Conservation (phyloP, 2,888 invertebrate species). For the Leucoptera coffeella region DNA sequence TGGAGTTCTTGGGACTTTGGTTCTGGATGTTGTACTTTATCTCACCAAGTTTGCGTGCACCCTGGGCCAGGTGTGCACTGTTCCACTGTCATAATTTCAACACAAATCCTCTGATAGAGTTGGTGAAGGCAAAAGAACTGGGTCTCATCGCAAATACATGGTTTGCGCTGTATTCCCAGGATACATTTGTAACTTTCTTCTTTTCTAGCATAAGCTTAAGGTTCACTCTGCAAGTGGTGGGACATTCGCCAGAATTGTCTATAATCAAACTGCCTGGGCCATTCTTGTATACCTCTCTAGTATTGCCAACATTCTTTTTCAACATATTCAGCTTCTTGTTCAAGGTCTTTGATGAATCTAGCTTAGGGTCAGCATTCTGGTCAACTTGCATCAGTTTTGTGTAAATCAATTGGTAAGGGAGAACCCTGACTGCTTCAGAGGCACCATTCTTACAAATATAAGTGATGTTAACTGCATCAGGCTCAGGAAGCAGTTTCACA, state of each 20-base stretch:
- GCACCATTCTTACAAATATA: conserved; percentile 56
- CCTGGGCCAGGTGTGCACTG: conserved; percentile 41
- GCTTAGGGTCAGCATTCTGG: conserved; percentile 13
- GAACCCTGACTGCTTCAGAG: conserved; percentile 44
- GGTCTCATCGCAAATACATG: conserved; percentile 70
- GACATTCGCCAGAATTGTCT: conserved; percentile 67
- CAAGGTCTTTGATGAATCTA: conserved; percentile 19
- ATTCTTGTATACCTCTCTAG: conserved; percentile 51
- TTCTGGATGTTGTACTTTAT: conserved; percentile 36
- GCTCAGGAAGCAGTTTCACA: conserved; percentile 50
- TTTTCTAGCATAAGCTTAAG: conserved; percentile 52
- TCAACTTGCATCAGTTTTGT: conserved; percentile 26
- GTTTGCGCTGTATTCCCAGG: conserved; percentile 57
- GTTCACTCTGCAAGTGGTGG: conserved; percentile 59
- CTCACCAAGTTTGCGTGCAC: conserved; percentile 39
- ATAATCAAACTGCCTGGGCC: conserved; percentile 61
- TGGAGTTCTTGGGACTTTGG: conserved; percentile 34
- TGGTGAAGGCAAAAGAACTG: conserved; percentile 58
- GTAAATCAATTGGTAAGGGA: conserved; percentile 21
- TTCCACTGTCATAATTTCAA: conserved; percentile 81
- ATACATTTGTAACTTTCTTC: conserved; percentile 43
- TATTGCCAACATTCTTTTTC: conserved; percentile 49
- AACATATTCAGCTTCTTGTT: conserved; percentile 44
- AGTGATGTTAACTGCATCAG: conserved; percentile 37
- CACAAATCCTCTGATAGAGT: conserved; percentile 65